A percentile compares a stretch with the other conserved stretches of the same genome.
Evolutionary conservation across 2,797 vertebrate species (phyloP).

Genomic region (Buceros bicornis): DNA sequence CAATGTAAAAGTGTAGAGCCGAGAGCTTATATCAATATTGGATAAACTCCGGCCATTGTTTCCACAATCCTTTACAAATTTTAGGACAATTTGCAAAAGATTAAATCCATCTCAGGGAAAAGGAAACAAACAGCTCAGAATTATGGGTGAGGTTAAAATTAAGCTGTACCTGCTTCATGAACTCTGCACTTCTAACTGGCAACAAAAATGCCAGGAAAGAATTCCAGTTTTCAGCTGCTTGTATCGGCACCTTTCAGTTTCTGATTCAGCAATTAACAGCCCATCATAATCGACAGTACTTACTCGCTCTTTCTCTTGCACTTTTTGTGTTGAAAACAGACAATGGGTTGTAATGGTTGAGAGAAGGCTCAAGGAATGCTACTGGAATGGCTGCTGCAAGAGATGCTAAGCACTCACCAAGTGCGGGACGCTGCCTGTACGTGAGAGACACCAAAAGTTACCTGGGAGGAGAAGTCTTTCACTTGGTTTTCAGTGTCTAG

Average conservation of each 20-base stretch:
- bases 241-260: neutral
- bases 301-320: conserved; percentile 92
- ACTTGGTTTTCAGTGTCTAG: neutral
- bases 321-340: conserved; percentile 97
- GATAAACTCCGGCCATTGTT: neutral
- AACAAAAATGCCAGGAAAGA: neutral
- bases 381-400: conserved; percentile 96
- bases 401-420: conserved; percentile 96
- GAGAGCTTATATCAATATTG: neutral
- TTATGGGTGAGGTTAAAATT: neutral
- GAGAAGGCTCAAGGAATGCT: conserved; percentile 94
- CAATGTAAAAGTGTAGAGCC: neutral
- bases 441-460: conserved; percentile 24
- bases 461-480: neutral
- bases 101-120: neutral
- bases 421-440: conserved; percentile 92
- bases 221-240: neutral
- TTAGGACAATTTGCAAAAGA: neutral
- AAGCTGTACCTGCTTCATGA: neutral
- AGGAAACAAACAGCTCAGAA: neutral
- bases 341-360: conserved; percentile 93
- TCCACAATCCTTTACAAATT: neutral
- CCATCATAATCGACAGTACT: conserved; percentile 70
- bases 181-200: neutral
- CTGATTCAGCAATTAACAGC: neutral